Evolutionary conservation across 2,888 invertebrate species (phyloP), one percentile per base, ranked within the genome.

Genomic region (Ophonus ardosiacus): DNA sequence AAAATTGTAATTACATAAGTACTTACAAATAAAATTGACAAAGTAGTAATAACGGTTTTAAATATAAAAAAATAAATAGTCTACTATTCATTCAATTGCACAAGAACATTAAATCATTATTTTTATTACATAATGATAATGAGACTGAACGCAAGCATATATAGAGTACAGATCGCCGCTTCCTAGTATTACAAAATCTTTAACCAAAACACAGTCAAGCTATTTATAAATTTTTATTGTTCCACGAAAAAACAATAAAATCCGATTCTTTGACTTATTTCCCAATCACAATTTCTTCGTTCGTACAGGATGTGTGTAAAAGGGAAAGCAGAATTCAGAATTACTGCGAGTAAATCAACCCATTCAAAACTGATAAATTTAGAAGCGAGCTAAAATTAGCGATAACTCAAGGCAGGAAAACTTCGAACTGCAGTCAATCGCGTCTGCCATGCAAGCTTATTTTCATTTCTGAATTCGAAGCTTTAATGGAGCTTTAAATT

Each of bases 341-440:
- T 79, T 57, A 61, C 40, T 15, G n/a, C 8, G 79, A 59, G 79
- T 79, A 79, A 79, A 79, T 79, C 79, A 79, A 61, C 57, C 56
- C 57, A 38, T 21, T 57, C 31, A 38, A 57, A 61, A 24, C 31
- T 24, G 56, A 57, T 79, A 79, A 59, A 79, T 79, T 79, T 79
- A 79, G 79, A 31, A 79, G 38, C 15, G 59, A 31, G 79, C 61
- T 79, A 79, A 79, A 79, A 59, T 79, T 79, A 79, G 79, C 79
- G 18, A 57, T 68, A 68, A 68, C 38, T 68, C 68, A 38, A 68
- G 38, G 38, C 68, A 68, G 68, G 68, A 68, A 68, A 68, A 68
- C 68, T 68, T 68, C 38, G 15, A 38, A 15, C 68, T 68, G 68
- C 68, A 68, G 68, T 68, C 68, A 10, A 68, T 68, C 38, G 68